phyloP scores from a whole-genome alignment of 2,888 invertebrate species.

The Arrhopalites spinosus region DNA sequence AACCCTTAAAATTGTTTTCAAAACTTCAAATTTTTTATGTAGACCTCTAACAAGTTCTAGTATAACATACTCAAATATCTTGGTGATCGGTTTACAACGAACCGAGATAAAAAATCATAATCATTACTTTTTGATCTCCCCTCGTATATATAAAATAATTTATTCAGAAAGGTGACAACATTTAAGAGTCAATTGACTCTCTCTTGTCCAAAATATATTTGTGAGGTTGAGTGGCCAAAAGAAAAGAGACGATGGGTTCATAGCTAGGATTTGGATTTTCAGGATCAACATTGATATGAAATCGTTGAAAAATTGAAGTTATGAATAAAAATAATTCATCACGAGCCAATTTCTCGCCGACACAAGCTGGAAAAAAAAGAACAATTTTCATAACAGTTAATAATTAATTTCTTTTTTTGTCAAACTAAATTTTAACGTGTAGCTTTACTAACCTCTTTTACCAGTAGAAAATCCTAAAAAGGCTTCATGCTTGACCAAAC shows the following conservation, averaged over 20 bases:
- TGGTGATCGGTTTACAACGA: too few species aligned
- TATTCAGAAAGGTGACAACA: background rate
- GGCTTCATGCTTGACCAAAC: slow-evolving; percentile 46
- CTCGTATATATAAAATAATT: background rate
- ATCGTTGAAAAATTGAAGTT: slow-evolving; percentile 49
- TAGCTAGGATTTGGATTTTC: slow-evolving; percentile 31
- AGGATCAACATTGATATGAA: slow-evolving; percentile 43
- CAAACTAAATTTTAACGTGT: background rate
- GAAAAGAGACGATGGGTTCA: slow-evolving; percentile 39
- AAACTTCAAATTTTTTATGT: too few species aligned
- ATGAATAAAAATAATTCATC: slow-evolving; percentile 50
- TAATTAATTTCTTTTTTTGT: background rate
- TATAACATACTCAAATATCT: too few species aligned
- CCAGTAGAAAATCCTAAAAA: slow-evolving; percentile 48
- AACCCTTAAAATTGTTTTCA: too few species aligned
- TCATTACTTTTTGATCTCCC: too few species aligned
- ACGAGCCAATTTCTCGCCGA: slow-evolving; percentile 47
- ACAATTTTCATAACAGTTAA: background rate
- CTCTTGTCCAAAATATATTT: slow-evolving; percentile 43
- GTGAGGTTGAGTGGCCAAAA: slow-evolving; percentile 48
- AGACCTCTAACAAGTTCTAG: too few species aligned
- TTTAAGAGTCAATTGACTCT: slow-evolving; percentile 4
- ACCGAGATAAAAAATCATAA: too few species aligned
- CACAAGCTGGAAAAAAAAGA: background rate
- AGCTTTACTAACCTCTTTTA: slow-evolving; percentile 40